Evolutionary conservation across 2,888 invertebrate genomes (phyloP).

Genomic region (Tenthredo distinguenda): DNA sequence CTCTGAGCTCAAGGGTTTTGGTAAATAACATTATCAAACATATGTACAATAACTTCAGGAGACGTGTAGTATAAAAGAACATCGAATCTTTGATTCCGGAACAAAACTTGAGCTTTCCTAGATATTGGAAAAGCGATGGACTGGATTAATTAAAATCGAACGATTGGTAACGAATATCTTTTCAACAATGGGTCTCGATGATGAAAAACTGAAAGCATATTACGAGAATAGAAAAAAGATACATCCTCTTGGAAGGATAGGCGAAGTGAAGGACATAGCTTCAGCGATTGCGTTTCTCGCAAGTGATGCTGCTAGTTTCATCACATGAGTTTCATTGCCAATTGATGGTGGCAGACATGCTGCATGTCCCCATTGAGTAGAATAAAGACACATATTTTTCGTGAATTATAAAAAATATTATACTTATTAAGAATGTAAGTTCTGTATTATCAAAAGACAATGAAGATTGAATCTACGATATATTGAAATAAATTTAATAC

Average conservation of each 20-base stretch:
- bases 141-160: background rate
- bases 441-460: too few relatives aligned
- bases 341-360: conserved; percentile 97
- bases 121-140: background rate
- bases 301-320: conserved; percentile 91
- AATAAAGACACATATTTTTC: background rate
- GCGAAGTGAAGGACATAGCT: conserved; percentile 92
- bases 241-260: conserved; percentile 94
- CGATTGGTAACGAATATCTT: conserved; percentile 91
- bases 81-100: background rate
- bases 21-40: background rate
- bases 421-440: too few relatives aligned
- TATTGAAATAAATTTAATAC: too few relatives aligned
- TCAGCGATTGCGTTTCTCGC: conserved; percentile 95
- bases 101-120: background rate
- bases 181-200: conserved; percentile 90
- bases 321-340: conserved; percentile 93
- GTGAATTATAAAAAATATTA: too few relatives aligned
- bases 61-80: background rate
- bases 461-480: too few relatives aligned
- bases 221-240: conserved; percentile 91
- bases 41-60: background rate
- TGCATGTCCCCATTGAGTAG: conserved; percentile 91
- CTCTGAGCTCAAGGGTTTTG: background rate
- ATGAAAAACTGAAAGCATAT: conserved; percentile 91